Conservation (phyloP, 53 echinoderm and acorn worm species). For the Echinarachnius parma region DNA sequence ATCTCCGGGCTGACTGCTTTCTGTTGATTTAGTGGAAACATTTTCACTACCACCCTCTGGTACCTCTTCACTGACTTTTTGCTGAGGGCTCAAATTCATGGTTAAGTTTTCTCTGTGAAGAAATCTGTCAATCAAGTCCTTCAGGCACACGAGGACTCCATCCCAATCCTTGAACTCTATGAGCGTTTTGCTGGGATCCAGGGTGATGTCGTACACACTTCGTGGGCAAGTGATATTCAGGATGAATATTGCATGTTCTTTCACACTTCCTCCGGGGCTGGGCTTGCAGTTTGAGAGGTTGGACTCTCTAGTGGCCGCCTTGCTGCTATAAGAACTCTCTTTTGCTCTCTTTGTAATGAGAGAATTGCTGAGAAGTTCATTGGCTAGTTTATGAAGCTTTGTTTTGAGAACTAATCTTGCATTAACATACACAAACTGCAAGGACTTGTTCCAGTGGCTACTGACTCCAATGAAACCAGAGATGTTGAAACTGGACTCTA, state of each 20-base stretch:
- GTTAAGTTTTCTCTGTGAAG: conserved; percentile 68
- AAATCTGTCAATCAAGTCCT: conserved; percentile 61
- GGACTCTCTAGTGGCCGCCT: neutral
- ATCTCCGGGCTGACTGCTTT: neutral
- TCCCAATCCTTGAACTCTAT: conserved; percentile 94
- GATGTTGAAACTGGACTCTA: conserved; percentile 41
- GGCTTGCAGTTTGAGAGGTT: conserved; percentile 20
- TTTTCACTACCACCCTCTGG: neutral
- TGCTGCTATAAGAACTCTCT: neutral
- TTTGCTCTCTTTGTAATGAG: conserved; percentile 52
- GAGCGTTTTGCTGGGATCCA: conserved; percentile 78
- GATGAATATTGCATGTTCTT: conserved; percentile 72
- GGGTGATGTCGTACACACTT: conserved; percentile 76
- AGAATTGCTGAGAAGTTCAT: conserved; percentile 65
- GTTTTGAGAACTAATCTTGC: conserved; percentile 72
- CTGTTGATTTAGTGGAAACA: neutral
- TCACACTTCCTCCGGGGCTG: conserved; percentile 59
- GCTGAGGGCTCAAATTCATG: conserved; percentile 38
- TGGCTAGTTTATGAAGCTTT: conserved; percentile 73
- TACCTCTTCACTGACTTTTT: neutral
- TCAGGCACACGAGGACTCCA: conserved; percentile 55
- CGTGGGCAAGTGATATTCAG: conserved; percentile 72
- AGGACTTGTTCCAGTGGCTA: conserved; percentile 74
- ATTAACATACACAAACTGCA: conserved; percentile 89
- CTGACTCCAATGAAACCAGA: conserved; percentile 69